Conservation (phyloP, 2,888 invertebrate genomes). For the Litoditis marina region DNA sequence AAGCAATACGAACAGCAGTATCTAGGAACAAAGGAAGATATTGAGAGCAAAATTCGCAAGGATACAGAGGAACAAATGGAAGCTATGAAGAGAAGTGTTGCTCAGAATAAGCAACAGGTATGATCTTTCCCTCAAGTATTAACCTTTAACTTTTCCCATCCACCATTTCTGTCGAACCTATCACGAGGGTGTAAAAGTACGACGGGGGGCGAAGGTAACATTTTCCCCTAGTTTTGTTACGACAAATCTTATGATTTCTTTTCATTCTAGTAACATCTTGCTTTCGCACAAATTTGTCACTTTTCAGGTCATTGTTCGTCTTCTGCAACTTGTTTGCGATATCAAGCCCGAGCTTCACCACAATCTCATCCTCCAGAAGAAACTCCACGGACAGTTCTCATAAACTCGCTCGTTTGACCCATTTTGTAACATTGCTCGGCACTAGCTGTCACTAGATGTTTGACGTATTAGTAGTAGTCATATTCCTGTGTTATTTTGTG, state of each 20-base stretch:
- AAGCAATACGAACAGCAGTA: slow-evolving; percentile 59
- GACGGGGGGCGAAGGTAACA: too few species aligned
- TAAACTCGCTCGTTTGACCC: too few species aligned
- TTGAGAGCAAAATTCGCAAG: slow-evolving; percentile 55
- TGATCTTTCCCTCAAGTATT: not conserved
- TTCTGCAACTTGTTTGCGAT: slow-evolving; percentile 60
- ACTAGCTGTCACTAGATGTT: too few species aligned
- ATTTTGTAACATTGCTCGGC: too few species aligned
- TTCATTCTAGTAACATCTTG: too few species aligned
- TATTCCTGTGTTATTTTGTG: too few species aligned
- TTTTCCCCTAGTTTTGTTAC: too few species aligned
- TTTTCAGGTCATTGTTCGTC: slow-evolving; percentile 59
- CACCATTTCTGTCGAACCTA: too few species aligned
- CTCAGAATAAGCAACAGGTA: slow-evolving; percentile 60
- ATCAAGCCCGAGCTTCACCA: slow-evolving; percentile 60
- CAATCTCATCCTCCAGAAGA: slow-evolving; percentile 60
- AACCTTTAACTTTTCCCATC: slow-evolving; percentile 5
- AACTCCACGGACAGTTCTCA: slow-evolving; percentile 54
- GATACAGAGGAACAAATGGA: slow-evolving; percentile 56
- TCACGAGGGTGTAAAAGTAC: too few species aligned
- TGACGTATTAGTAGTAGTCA: too few species aligned
- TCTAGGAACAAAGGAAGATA: slow-evolving; percentile 61
- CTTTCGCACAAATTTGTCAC: not conserved
- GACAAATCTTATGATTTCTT: too few species aligned
- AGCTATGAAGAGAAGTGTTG: slow-evolving; percentile 56